Evolutionary conservation across 2,797 vertebrate genomes (phyloP).

Genomic region (Lycodopsis pacificus): DNA sequence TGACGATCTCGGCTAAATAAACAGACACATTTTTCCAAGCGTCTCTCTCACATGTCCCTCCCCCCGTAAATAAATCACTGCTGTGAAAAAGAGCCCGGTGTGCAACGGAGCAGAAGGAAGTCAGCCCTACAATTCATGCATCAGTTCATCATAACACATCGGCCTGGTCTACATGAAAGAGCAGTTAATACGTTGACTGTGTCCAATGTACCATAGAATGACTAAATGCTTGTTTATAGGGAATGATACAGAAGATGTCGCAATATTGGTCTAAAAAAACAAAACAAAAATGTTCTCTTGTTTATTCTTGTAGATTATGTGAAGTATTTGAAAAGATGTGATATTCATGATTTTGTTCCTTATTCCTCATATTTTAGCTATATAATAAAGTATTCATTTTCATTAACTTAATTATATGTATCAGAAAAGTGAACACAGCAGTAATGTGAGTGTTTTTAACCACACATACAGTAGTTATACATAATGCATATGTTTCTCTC

Average conservation of each 20-base stretch:
- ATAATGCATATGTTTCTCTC: conserved; percentile 34
- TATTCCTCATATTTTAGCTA: background rate
- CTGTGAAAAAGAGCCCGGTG: background rate
- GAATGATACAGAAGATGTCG: background rate
- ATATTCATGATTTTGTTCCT: background rate
- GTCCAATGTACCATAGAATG: background rate
- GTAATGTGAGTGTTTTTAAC: background rate
- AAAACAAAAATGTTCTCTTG: background rate
- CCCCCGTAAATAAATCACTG: background rate
- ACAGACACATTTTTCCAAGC: background rate
- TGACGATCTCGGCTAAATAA: background rate
- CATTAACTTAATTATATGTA: background rate
- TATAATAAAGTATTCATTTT: background rate
- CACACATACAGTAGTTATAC: background rate
- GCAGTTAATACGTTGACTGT: background rate
- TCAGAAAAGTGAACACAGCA: background rate
- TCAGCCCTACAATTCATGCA: background rate
- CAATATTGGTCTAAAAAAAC: background rate
- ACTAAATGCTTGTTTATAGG: background rate
- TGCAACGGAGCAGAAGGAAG: background rate
- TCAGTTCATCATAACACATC: background rate
- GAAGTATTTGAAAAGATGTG: background rate
- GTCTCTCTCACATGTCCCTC: background rate
- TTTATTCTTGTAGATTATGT: background rate
- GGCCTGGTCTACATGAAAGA: background rate